A percentile compares a stretch with the other conserved stretches of the same genome.
phyloP scores from a whole-genome alignment of 2,113 vertebrate genomes.

The Sturnira hondurensis region DNA sequence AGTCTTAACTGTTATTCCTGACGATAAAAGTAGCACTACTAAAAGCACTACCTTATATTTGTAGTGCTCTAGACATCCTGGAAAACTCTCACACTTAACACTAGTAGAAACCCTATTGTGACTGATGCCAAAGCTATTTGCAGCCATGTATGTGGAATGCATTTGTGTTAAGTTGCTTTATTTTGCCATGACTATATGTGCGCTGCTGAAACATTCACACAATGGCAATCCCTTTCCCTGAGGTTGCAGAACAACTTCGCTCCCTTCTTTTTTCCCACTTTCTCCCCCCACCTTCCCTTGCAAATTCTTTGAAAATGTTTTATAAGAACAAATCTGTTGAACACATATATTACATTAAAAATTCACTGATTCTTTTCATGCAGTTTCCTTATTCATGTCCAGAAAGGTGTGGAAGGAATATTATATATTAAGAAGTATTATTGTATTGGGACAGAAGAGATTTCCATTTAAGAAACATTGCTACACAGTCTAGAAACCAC shows the following conservation, averaged over 20 bases:
- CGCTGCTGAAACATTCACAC: not conserved
- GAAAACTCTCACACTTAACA: not conserved
- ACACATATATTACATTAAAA: conserved; percentile 6
- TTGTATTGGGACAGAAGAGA: not conserved
- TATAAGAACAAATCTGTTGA: not conserved
- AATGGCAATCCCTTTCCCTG: not conserved
- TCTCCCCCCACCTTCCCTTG: too few relatives aligned
- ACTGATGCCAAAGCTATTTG: not conserved
- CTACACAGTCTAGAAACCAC: not conserved
- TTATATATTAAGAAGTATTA: not conserved
- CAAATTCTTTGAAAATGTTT: not conserved
- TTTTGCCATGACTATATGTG: not conserved
- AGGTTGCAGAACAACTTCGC: not conserved
- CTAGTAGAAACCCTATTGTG: not conserved
- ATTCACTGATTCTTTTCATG: not conserved
- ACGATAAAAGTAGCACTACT: not conserved
- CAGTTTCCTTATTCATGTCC: not conserved
- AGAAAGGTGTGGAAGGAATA: not conserved
- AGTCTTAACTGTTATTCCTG: not conserved
- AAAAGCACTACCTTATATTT: not conserved
- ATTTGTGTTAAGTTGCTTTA: not conserved
- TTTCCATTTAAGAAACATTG: not conserved
- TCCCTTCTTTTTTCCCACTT: not conserved
- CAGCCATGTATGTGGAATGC: not conserved
- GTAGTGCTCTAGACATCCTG: not conserved